These are phyloP conservation scores for Oostethus manadensis DNA, from an alignment of 2,113 vertebrate genomes.

Conservation along the genomic window DNA sequence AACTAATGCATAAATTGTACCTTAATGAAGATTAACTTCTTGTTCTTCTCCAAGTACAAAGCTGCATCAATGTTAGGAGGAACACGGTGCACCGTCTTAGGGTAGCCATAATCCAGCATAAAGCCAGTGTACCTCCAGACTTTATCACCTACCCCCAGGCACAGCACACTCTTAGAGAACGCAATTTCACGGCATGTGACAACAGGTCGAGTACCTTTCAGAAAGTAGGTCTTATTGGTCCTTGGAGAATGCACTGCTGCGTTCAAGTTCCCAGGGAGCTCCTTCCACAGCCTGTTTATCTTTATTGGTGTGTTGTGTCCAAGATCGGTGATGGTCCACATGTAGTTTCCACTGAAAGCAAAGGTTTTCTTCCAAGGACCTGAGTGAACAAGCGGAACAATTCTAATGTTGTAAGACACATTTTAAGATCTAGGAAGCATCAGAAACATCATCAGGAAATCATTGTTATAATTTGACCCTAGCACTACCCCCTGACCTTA, in stretches of 20 bases:
- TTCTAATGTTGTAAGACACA: neutral
- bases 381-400: slow-evolving; percentile 32
- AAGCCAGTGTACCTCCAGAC: slow-evolving; percentile 80
- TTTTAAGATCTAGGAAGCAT: neutral
- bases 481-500: no score
- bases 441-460: no score
- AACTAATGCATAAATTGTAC: slow-evolving; percentile 50
- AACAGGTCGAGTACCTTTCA: slow-evolving; percentile 74
- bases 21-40: slow-evolving; percentile 86
- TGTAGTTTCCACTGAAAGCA: slow-evolving; percentile 84
- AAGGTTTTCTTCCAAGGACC: slow-evolving; percentile 81
- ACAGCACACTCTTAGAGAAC: neutral
- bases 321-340: slow-evolving; percentile 82
- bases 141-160: slow-evolving; percentile 68
- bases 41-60: slow-evolving; percentile 78
- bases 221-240: slow-evolving; percentile 82
- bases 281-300: slow-evolving; percentile 75
- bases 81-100: slow-evolving; percentile 74
- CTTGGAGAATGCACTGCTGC: slow-evolving; percentile 81
- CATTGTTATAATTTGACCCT: no score
- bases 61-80: slow-evolving; percentile 78
- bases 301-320: slow-evolving; percentile 73
- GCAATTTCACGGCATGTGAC: neutral
- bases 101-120: slow-evolving; percentile 76
- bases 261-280: slow-evolving; percentile 77